Evolutionary conservation across 2,888 invertebrate species (phyloP).

Genomic region (Parnassius orleans): DNA sequence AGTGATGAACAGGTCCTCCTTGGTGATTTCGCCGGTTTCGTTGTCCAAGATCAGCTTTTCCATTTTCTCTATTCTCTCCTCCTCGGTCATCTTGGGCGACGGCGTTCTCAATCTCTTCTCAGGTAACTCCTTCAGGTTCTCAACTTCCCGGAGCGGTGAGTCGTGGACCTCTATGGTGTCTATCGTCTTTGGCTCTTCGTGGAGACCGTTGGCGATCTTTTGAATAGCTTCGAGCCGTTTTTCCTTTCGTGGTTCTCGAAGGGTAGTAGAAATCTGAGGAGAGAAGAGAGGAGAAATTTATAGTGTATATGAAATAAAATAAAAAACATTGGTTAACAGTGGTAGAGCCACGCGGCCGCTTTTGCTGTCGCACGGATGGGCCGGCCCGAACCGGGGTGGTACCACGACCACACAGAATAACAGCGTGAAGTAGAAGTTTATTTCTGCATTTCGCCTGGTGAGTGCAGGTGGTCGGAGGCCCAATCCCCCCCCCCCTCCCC

Average conservation of each 20-base stretch:
- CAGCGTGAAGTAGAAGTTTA: too few species aligned
- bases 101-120: conserved; percentile 45
- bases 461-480: too few species aligned
- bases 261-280: conserved; percentile 83
- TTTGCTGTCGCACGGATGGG: too few species aligned
- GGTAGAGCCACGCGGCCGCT: too few species aligned
- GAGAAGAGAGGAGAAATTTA: neutral
- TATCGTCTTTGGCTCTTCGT: conserved; percentile 44
- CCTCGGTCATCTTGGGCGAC: conserved; percentile 30
- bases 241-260: conserved; percentile 82
- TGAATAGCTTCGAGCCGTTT: conserved; percentile 47
- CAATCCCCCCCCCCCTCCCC: too few species aligned
- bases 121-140: conserved; percentile 31
- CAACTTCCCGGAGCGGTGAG: conserved; percentile 57
- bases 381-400: too few species aligned
- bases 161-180: conserved; percentile 69
- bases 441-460: too few species aligned
- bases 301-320: too few species aligned
- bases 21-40: conserved; percentile 44
- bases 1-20: conserved; percentile 49
- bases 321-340: too few species aligned
- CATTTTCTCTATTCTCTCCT: neutral
- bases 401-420: too few species aligned
- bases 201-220: conserved; percentile 59
- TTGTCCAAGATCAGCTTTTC: conserved; percentile 34